Conservation (phyloP, 1,140 invertebrate species). For the Paraescarpia echinospica region DNA sequence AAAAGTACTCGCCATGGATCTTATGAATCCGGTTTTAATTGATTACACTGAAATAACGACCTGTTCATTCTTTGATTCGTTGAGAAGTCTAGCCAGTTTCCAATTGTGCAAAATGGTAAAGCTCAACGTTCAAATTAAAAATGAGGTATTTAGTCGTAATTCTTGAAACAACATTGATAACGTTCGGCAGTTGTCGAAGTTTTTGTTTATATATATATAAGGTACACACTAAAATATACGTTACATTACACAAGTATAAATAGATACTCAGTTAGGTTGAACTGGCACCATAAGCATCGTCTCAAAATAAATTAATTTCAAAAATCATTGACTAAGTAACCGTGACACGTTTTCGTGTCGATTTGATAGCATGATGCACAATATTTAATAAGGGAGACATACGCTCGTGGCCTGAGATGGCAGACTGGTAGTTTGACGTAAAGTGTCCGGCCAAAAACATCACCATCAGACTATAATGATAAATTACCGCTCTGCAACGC, state of each 20-base stretch:
- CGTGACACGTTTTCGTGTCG: background rate
- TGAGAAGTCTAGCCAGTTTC: background rate
- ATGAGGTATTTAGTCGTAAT: background rate
- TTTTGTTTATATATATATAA: background rate
- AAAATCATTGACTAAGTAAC: background rate
- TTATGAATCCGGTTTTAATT: background rate
- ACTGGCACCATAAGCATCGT: background rate
- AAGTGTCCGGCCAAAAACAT: background rate
- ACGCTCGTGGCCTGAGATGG: too few species aligned
- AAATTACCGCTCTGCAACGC: background rate
- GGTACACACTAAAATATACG: background rate
- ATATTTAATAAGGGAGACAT: background rate
- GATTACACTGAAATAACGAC: background rate
- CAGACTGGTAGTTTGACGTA: background rate
- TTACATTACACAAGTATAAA: background rate
- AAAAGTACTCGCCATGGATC: background rate
- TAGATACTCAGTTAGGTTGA: too few species aligned
- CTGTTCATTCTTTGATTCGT: background rate
- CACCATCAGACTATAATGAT: background rate
- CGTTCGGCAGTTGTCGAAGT: background rate
- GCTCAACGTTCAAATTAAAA: background rate
- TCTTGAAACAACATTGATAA: background rate
- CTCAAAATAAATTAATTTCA: background rate
- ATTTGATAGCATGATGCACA: background rate
- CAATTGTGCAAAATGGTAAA: background rate